These are phyloP conservation scores for Seladonia tumulorum DNA, from an alignment of 2,888 invertebrate genomes.

Conservation along the genomic window DNA sequence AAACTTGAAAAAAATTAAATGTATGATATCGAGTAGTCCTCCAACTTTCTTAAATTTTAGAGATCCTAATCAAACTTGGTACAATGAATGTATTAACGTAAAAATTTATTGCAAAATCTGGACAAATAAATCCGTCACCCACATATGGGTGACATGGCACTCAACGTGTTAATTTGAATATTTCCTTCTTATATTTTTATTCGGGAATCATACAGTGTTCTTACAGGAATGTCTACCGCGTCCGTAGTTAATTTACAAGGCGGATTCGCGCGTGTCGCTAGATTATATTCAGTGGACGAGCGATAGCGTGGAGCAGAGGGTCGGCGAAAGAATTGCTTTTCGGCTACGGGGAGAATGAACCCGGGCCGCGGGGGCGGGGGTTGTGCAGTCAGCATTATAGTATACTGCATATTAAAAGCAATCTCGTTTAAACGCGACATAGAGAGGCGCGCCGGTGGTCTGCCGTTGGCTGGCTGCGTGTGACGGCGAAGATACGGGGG, in stretches of 20 bases:
- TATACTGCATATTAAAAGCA: slow-evolving; percentile 69
- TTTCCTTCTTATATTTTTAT: neutral
- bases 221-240: neutral
- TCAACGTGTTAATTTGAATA: no score
- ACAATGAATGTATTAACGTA: no score
- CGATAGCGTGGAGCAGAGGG: slow-evolving; percentile 53
- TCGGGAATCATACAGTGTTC: neutral
- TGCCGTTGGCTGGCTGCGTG: slow-evolving; percentile 18
- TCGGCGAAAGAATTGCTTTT: slow-evolving; percentile 66
- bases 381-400: slow-evolving; percentile 57
- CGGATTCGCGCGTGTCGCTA: slow-evolving; percentile 7
- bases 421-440: slow-evolving; percentile 65
- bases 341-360: slow-evolving; percentile 49
- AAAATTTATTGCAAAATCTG: no score
- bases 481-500: slow-evolving; percentile 17
- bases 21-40: no score
- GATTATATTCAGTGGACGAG: slow-evolving; percentile 46
- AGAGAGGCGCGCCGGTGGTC: slow-evolving; percentile 28
- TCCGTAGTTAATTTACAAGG: neutral
- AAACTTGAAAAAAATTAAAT: no score
- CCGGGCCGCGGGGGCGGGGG: slow-evolving; percentile 18
- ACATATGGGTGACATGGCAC: no score
- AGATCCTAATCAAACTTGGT: no score
- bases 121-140: no score
- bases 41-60: no score